These are phyloP conservation scores for Chaitophorus viminalis DNA, from an alignment of 2,888 invertebrate species.

Conservation along the genomic window DNA sequence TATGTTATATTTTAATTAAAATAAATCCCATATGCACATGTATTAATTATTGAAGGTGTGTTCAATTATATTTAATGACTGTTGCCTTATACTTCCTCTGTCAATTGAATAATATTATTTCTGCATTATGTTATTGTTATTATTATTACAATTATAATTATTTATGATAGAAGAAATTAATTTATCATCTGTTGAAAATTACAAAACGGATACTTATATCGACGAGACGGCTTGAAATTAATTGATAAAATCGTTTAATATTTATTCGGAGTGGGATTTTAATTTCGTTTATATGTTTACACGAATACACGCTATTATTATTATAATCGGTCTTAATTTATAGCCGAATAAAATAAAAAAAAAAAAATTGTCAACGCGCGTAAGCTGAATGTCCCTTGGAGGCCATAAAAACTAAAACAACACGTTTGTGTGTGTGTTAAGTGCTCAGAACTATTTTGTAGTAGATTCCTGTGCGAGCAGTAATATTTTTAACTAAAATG, in stretches of 20 bases:
- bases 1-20: slow-evolving; percentile 22
- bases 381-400: slow-evolving; percentile 4
- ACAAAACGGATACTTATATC: not conserved
- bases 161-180: slow-evolving; percentile 15
- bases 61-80: slow-evolving; percentile 48
- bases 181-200: not conserved
- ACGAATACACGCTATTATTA: not conserved
- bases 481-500: not conserved
- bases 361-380: slow-evolving; percentile 7
- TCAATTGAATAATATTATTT: not conserved
- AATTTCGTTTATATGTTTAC: not conserved
- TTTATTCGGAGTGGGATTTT: not conserved
- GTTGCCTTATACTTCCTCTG: not conserved
- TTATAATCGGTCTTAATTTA: slow-evolving; percentile 31
- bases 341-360: slow-evolving; percentile 32
- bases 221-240: not conserved
- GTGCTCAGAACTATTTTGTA: slow-evolving; percentile 11
- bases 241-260: not conserved
- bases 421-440: not conserved
- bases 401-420: slow-evolving; percentile 24
- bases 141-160: not conserved
- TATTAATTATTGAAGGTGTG: slow-evolving; percentile 27
- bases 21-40: not conserved
- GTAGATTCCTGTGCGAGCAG: slow-evolving; percentile 1
- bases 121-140: not conserved